Conservation (phyloP, 2,888 invertebrate genomes). For the Polia nebulosa region DNA sequence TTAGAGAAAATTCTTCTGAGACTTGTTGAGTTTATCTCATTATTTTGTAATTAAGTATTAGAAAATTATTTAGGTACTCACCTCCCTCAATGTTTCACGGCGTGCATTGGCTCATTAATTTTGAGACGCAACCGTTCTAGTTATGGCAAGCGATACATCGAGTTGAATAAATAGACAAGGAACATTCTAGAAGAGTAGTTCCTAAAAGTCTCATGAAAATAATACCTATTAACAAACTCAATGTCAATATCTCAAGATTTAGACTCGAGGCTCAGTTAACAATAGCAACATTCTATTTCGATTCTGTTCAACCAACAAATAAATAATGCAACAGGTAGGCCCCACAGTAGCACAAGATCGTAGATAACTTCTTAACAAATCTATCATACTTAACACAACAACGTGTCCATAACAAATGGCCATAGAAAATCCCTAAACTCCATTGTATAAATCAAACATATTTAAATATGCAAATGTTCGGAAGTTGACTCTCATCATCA, state of each 20-base stretch:
- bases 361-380: constrained; percentile 30
- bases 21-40: constrained; percentile 7
- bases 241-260: background rate
- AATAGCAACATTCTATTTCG: background rate
- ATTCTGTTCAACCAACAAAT: background rate
- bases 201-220: background rate
- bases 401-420: constrained; percentile 31
- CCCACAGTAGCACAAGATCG: constrained; percentile 34
- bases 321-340: constrained; percentile 30
- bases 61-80: background rate
- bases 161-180: background rate
- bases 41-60: background rate
- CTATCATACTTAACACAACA: constrained; percentile 27
- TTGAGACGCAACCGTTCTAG: background rate
- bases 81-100: too few relatives aligned
- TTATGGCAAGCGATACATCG: background rate
- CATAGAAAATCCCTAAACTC: constrained; percentile 38
- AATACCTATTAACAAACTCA: background rate
- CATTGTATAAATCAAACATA: constrained; percentile 56
- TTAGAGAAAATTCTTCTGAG: constrained; percentile 15
- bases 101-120: background rate
- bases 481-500: constrained; percentile 52
- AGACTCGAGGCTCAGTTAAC: background rate
- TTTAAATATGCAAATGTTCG: constrained; percentile 57
- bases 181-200: background rate